Percentiles rank a stretch among this genome's conserved stretches.
Evolutionary conservation across 2,888 invertebrate species (phyloP).

Genomic region (Incurvaria masculella): DNA sequence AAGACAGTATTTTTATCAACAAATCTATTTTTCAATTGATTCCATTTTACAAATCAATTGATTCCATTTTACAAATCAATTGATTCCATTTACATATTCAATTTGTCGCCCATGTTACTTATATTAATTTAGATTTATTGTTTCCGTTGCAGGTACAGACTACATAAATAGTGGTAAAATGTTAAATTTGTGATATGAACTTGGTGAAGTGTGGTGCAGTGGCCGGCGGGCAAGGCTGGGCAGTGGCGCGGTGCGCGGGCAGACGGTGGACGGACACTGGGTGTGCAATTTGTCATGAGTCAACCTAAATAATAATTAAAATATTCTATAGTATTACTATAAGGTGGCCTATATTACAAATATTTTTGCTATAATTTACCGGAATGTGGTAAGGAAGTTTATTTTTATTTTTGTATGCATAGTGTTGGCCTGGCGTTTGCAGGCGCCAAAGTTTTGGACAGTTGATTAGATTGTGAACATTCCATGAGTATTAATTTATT

Average conservation of each 20-base stretch:
- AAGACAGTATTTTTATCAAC: too few relatives aligned
- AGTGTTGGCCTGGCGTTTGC: background rate
- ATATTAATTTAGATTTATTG: too few relatives aligned
- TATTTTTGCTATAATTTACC: slow-evolving; percentile 55
- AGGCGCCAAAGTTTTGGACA: background rate
- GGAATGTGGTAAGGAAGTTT: background rate
- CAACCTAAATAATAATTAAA: background rate
- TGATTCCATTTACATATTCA: too few relatives aligned
- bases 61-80: too few relatives aligned
- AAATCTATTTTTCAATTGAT: too few relatives aligned
- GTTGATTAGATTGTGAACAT: background rate
- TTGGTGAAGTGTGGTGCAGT: background rate
- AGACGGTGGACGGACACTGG: background rate
- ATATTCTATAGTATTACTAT: background rate
- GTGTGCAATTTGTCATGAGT: background rate
- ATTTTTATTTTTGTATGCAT: background rate
- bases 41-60: too few relatives aligned
- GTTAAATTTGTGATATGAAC: background rate
- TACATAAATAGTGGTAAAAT: background rate
- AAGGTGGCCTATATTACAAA: slow-evolving; percentile 21
- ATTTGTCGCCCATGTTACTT: too few relatives aligned
- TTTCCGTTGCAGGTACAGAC: background rate
- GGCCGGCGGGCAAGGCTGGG: background rate
- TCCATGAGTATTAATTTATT: background rate
- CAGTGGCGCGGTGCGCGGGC: background rate